Base-by-base conservation (phyloP, 2,888 invertebrate species). In the Philonicus albiceps region DNA sequence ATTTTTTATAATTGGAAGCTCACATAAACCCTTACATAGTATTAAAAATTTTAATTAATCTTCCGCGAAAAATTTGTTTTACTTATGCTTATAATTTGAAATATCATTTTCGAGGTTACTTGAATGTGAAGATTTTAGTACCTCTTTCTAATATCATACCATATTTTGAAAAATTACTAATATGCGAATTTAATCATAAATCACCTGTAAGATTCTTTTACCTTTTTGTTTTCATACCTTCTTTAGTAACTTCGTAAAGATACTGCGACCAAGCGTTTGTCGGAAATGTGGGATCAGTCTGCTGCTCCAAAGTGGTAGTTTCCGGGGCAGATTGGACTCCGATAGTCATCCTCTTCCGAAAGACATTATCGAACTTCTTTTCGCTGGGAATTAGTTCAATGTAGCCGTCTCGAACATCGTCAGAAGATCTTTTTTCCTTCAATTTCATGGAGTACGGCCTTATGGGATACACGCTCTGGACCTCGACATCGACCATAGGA, bases 231-330 rank as follows among this genome's bases (percentile, higher is more conserved):
- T 43, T n/a, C 74, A 90, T 89, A 88, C 3, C 88, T 37, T 76
- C 53, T 73, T 31, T 37, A 16, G n/a, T 27, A 16, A 92, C 90
- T 87, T 92, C 92, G 88, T 94, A 94, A 13, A 92, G 89, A 90
- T 95, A 96, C 90, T 96, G 96, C 0, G 95, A 95, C 94, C 95
- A 95, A 87, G 94, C 93, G 90, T 96, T 96, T 87, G 94, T 93
- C 0, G 95, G 95, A 90, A 95, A 95, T 55, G 94, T 93, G 16
- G 95, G 94, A 84, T 93, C 93, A 0, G 96, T 96, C 93, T 96
- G 96, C 43, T 95, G 95, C 87, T 93, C 93, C 87, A 92, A 93
- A 19, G 93, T 90, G 0, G 91, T 87, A 76, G 90, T 92, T 0
- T 90, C 87, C 0, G 95, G 94, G 16, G 94, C 93, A 3, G 93